Evolutionary conservation across 2,797 vertebrate species (phyloP), one percentile per base, ranked within the genome.

Genomic region (Florisuga fusca): DNA sequence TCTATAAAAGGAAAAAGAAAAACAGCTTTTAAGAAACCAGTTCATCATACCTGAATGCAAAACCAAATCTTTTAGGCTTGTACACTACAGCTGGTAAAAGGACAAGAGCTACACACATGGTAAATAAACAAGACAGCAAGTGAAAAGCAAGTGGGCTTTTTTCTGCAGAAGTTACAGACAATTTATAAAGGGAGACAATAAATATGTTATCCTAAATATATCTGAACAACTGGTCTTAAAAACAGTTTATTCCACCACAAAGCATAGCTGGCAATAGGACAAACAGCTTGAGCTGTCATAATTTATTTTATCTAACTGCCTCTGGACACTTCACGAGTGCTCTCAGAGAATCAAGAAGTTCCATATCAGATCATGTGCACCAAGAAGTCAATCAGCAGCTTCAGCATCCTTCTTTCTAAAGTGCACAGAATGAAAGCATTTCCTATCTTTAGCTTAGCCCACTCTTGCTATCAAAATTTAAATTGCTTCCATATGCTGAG

Each of bases 1-100:
- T 99, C 99, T 99, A 94, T 11, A 95, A 71, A 89, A 92, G 43
- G 90, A 90, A 89, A 82, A 94, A 96, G 67, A 88, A 94, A 94
- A 94, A 95, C 15, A 34, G 51, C 34, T 73, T 90, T 84, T 93
- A 84, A 82, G 90, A 62, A 53, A 90, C 76, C 63, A 55, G 58
- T 61, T 85, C 91, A 46, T 61, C 7, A 5, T 3, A 78, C 20
- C 19, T 50, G 38, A 59, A 80, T 0, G 3, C 23, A 63, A 71
- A 71, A 38, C 0, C 18, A 55, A 20, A 71, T 80, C 36, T 41
- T 31, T 83, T 43, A 84, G 67, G 74, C 9, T 88, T 51, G 57
- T 19, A 36, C 7, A 16, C 66, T 43, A 73, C 13, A 55, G 62
- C 8, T 43, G 55, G 46, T 33, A 63, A 63, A 89, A 82, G 67